Evolutionary conservation across 2,888 invertebrate species (phyloP), one percentile per base, ranked within the genome.

Genomic region (Aquatica leii): DNA sequence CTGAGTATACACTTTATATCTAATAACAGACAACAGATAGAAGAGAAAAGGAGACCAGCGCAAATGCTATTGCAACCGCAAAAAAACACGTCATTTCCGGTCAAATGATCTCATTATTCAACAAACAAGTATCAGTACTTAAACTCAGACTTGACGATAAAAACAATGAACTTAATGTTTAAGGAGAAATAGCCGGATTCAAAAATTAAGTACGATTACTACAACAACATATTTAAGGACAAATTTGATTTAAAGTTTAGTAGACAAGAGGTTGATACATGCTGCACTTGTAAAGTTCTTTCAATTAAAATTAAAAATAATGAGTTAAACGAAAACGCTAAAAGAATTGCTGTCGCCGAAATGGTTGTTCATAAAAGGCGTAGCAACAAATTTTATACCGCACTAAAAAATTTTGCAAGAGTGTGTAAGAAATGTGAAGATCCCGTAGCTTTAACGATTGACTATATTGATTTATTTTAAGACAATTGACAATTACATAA

Each of bases 381-480:
- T 40, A 54, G 62, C 11, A 73, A 67, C 62, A 72, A 67, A 46
- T 70, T 68, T 50, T 72, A 63, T 51, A 63, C 37, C n/a, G 65
- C 66, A 55, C 9, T 66, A 6, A 18, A 69, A 43, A 50, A 67
- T 51, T 20, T 63, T 6, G 56, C 52, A n/a, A 50, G 60, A 43
- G 15, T 59, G 40, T 67, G 58, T 17, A 40, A 46, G 37, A 24
- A 57, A 34, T 17, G 43, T 31, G 48, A 56, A 21, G 56, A 59
- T 35, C 43, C 63, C 17, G 56, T 52, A 31, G 69, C 64, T 43
- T 62, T 71, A 12, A 20, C 31, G 14, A 65, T 70, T 49, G 67
- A 71, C 50, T 70, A 56, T 49, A 71, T 41, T 55, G 69, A 11
- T 71, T 74, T 59, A 71, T 71, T 57, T 55, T 65, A 11, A 53